Conservation (phyloP, 2,888 invertebrate species). For the Rhaphigaster nebulosa region DNA sequence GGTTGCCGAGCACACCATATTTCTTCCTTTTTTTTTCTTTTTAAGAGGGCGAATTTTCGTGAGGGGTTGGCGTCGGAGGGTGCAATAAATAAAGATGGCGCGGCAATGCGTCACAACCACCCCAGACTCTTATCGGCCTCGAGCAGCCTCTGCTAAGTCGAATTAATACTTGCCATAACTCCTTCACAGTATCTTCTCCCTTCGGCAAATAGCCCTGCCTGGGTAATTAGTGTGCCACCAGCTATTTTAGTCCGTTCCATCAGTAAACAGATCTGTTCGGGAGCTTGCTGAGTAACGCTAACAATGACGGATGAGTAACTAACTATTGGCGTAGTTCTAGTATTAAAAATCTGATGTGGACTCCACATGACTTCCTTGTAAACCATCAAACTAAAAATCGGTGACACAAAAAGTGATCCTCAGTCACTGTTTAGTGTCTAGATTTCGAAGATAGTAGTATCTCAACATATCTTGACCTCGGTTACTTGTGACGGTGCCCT, state of each 20-base stretch:
- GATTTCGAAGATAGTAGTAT: too few relatives aligned
- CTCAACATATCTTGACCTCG: too few relatives aligned
- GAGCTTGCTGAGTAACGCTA: neutral
- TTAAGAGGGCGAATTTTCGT: conserved; percentile 62
- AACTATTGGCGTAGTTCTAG: neutral
- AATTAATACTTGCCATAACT: conserved; percentile 59
- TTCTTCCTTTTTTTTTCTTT: conserved; percentile 54
- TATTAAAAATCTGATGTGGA: too few relatives aligned
- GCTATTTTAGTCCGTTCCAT: neutral
- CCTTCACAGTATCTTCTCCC: conserved; percentile 51
- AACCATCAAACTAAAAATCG: too few relatives aligned
- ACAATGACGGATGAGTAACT: neutral
- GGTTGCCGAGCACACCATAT: conserved; percentile 28
- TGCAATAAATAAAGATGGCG: conserved; percentile 63
- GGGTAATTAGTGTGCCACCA: conserved; percentile 40
- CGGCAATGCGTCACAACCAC: conserved; percentile 62
- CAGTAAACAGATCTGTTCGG: conserved; percentile 7
- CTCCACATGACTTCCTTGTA: too few relatives aligned
- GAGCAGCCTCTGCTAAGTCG: conserved; percentile 59
- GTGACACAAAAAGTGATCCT: too few relatives aligned
- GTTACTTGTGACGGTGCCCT: too few relatives aligned
- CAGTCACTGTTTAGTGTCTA: too few relatives aligned
- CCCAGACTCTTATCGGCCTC: conserved; percentile 51
- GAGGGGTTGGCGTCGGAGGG: conserved; percentile 50
- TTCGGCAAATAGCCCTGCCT: conserved; percentile 43